phyloP scores from a whole-genome alignment of 1,140 invertebrate species.

The Oscheius sp. region DNA sequence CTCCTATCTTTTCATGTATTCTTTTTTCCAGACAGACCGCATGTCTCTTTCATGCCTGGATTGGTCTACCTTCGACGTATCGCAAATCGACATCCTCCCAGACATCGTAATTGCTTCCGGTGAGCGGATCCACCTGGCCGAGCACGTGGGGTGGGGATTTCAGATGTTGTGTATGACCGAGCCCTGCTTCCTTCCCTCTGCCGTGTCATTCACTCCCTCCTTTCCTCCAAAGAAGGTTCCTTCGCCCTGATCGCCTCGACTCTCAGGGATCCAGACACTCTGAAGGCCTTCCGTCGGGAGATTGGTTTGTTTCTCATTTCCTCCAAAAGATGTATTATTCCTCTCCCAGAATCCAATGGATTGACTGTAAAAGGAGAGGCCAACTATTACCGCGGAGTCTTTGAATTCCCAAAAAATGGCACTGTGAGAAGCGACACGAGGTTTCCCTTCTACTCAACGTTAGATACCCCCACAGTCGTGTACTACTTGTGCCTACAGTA shows the following conservation, averaged over 20 bases:
- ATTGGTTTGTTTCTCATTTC: conserved; percentile 8
- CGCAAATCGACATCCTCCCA: neutral
- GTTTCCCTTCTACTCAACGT: conserved; percentile 21
- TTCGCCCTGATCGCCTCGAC: conserved; percentile 31
- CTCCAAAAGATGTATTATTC: neutral
- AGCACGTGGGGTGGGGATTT: neutral
- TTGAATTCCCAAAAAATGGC: neutral
- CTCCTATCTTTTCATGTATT: neutral
- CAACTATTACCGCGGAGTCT: conserved; percentile 8
- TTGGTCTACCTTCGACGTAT: conserved; percentile 19
- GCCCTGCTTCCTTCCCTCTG: conserved; percentile 20
- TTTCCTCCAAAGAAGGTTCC: neutral
- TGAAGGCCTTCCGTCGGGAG: neutral
- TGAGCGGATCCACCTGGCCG: neutral
- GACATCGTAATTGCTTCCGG: conserved; percentile 32
- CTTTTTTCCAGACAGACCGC: neutral
- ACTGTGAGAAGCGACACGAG: neutral
- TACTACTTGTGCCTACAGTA: conserved; percentile 8
- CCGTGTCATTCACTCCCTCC: neutral
- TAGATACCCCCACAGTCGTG: conserved; percentile 30
- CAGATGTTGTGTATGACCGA: conserved; percentile 37
- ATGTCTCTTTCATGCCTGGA: neutral
- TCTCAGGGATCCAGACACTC: conserved; percentile 1
- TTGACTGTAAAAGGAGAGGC: neutral
- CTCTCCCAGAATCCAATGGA: conserved; percentile 6